These are phyloP conservation scores for Eutrigla gurnardus DNA, from an alignment of 2,797 vertebrate genomes.

Conservation along the genomic window DNA sequence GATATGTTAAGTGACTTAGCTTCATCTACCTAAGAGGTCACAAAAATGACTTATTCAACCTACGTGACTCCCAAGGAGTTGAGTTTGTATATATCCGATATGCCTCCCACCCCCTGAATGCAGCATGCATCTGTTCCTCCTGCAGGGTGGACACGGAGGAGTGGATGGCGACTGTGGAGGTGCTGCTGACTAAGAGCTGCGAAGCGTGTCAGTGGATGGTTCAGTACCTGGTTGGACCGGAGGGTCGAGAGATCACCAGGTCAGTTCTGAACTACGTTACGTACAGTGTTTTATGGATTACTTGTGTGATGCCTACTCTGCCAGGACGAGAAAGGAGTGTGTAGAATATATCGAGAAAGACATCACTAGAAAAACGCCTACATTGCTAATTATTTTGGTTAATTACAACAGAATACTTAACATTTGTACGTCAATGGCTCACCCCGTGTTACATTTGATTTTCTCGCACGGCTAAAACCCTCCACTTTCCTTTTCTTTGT, in stretches of 20 bases:
- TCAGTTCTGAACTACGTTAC: conserved; percentile 75
- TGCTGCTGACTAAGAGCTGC: conserved; percentile 94
- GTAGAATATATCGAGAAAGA: background rate
- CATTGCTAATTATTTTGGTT: background rate
- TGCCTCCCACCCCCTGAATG: background rate
- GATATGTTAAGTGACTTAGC: no score
- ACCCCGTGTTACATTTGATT: no score
- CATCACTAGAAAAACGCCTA: background rate
- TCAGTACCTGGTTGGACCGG: conserved; percentile 92
- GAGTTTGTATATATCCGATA: no score
- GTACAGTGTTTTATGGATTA: background rate
- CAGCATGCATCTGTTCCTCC: conserved; percentile 7
- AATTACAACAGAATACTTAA: background rate
- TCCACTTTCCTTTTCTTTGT: no score
- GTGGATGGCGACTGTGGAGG: conserved; percentile 97
- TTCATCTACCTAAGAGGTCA: no score
- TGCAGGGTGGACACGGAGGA: conserved; percentile 97
- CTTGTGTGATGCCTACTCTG: background rate
- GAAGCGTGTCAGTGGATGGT: conserved; percentile 98
- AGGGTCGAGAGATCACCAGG: conserved; percentile 96
- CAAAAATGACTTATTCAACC: no score
- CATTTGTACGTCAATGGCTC: no score
- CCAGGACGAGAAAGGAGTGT: background rate
- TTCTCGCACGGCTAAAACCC: no score
- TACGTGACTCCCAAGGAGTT: no score